These are phyloP conservation scores for Diadophis punctatus DNA, from an alignment of 2,113 vertebrate genomes.

Conservation along the genomic window DNA sequence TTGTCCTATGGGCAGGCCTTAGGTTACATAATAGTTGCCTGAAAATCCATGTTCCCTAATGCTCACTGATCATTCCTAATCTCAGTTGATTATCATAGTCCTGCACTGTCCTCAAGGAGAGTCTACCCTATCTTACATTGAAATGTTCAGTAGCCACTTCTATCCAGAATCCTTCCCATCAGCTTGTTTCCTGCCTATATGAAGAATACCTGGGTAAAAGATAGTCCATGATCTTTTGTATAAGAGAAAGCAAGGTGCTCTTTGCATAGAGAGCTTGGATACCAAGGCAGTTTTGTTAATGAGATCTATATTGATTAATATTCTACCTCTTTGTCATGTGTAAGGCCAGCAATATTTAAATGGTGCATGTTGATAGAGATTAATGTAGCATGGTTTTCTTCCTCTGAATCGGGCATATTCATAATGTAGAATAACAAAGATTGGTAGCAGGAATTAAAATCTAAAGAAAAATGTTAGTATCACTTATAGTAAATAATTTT, in stretches of 20 bases:
- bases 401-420: background rate
- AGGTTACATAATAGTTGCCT: background rate
- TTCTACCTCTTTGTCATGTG: background rate
- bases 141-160: background rate
- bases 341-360: background rate
- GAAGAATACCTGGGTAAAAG: background rate
- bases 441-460: background rate
- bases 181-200: background rate
- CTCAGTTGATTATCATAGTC: background rate
- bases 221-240: background rate
- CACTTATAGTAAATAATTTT: background rate
- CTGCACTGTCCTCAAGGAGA: background rate
- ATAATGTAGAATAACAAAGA: background rate
- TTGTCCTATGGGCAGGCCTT: background rate
- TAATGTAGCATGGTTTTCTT: background rate
- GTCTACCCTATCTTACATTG: background rate
- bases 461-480: background rate
- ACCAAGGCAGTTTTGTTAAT: background rate
- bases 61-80: background rate
- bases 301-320: background rate
- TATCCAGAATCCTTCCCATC: background rate
- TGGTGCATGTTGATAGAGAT: background rate
- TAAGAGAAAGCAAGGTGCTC: background rate
- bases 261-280: background rate
- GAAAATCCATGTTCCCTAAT: background rate